These are phyloP conservation scores for Rhadinocentrus ornatus DNA, from an alignment of 2,797 vertebrate species.

Conservation along the genomic window DNA sequence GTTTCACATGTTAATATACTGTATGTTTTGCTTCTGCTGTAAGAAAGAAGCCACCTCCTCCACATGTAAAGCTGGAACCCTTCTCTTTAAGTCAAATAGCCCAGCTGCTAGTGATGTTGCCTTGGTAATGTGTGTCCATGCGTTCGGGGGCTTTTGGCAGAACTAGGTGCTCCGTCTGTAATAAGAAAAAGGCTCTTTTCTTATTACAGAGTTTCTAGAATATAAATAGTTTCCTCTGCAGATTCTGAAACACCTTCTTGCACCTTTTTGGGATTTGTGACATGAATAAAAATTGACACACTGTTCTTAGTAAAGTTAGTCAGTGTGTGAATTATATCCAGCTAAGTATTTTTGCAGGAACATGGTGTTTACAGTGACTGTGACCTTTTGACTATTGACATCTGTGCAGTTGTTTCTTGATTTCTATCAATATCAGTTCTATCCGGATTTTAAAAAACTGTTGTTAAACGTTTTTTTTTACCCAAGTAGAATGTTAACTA, in stretches of 20 bases:
- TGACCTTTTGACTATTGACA: too few species aligned
- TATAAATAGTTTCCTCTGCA: not conserved
- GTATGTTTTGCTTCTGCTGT: not conserved
- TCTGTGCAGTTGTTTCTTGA: too few species aligned
- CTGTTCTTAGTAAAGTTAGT: too few species aligned
- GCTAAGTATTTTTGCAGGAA: too few species aligned
- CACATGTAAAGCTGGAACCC: not conserved
- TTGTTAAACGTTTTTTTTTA: too few species aligned
- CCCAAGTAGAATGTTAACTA: too few species aligned
- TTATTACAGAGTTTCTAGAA: too few species aligned
- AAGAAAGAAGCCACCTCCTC: not conserved
- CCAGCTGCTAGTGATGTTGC: slow-evolving; percentile 11
- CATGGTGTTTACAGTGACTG: too few species aligned
- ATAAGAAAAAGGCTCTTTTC: not conserved
- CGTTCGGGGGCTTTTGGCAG: not conserved
- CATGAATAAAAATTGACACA: not conserved
- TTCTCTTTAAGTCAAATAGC: slow-evolving; percentile 8
- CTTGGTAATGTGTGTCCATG: not conserved
- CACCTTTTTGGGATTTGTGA: not conserved
- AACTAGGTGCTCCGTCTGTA: not conserved
- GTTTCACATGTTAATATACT: too few species aligned
- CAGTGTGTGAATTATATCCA: too few species aligned
- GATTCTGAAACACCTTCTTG: not conserved
- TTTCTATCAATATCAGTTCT: too few species aligned
- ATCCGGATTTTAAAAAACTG: too few species aligned